Conservation (phyloP, 2,888 invertebrate genomes). For the Metacarcinus magister region DNA sequence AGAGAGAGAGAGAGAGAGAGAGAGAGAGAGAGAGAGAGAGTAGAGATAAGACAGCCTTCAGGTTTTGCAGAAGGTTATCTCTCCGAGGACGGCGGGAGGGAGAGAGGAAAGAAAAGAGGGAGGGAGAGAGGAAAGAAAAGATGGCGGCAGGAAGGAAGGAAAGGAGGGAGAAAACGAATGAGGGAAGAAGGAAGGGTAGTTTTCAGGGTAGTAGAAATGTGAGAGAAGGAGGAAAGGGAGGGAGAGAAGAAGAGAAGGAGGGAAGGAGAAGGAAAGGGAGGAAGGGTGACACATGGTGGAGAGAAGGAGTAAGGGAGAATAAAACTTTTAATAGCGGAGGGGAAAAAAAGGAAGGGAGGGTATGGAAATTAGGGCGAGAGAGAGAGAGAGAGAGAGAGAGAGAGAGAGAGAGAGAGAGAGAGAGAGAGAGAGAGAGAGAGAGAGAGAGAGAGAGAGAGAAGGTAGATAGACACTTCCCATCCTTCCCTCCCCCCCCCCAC, state of each 20-base stretch:
- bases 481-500: no score
- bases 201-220: neutral
- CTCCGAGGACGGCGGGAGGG: no score
- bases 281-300: neutral
- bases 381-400: slow-evolving; percentile 49
- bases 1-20: no score
- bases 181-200: neutral
- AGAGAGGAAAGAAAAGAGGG: neutral
- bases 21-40: no score
- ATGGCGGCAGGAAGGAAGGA: neutral
- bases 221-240: neutral
- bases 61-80: no score
- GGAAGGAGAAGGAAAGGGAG: neutral
- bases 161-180: no score
- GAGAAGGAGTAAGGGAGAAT: neutral
- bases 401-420: slow-evolving; percentile 43
- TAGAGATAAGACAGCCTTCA: no score
- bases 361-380: neutral
- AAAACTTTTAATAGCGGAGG: neutral
- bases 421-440: neutral
- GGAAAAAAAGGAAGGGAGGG: neutral
- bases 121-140: neutral
- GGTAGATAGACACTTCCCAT: neutral
- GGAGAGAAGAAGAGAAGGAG: neutral
- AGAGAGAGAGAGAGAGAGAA: neutral